Conservation (phyloP, 64 coral and sea anemone genomes). For the Dendrophyllia cribrosa region DNA sequence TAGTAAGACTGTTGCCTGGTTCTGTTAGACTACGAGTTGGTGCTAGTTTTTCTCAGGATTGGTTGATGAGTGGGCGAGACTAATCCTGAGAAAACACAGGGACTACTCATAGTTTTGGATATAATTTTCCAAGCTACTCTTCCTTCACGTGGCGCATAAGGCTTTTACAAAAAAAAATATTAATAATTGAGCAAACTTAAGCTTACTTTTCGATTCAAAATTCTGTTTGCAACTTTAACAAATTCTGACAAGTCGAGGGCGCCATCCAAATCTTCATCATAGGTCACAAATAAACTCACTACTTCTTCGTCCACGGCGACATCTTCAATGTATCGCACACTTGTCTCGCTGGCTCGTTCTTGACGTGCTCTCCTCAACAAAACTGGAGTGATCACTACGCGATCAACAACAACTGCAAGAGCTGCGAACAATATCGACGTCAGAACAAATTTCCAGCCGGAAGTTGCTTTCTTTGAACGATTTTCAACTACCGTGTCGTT, state of each 20-base stretch:
- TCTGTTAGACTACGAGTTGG: no score
- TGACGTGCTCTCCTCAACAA: not conserved
- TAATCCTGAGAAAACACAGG: no score
- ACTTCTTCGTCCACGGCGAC: conserved; percentile 56
- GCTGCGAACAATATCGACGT: not conserved
- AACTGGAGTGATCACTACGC: conserved; percentile 33
- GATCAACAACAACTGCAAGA: conserved; percentile 21
- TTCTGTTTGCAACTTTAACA: conserved; percentile 77
- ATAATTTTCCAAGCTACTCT: no score
- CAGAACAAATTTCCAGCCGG: conserved; percentile 12
- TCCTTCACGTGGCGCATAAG: no score
- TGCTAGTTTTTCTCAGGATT: no score
- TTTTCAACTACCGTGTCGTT: not conserved
- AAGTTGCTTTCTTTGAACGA: not conserved
- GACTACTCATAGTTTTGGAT: no score
- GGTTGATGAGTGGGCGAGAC: no score
- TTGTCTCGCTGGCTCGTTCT: not conserved
- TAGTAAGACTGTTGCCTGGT: no score
- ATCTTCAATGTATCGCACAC: not conserved
- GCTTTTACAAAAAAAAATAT: not conserved
- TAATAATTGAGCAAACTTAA: not conserved
- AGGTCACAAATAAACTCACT: conserved; percentile 80
- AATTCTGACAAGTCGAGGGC: conserved; percentile 80
- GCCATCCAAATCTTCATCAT: conserved; percentile 85
- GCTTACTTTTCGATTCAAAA: conserved; percentile 74